Percentiles rank a stretch among this genome's conserved stretches.
phyloP scores from a whole-genome alignment of 2,888 invertebrate genomes.

The Amphiduros pacificus region DNA sequence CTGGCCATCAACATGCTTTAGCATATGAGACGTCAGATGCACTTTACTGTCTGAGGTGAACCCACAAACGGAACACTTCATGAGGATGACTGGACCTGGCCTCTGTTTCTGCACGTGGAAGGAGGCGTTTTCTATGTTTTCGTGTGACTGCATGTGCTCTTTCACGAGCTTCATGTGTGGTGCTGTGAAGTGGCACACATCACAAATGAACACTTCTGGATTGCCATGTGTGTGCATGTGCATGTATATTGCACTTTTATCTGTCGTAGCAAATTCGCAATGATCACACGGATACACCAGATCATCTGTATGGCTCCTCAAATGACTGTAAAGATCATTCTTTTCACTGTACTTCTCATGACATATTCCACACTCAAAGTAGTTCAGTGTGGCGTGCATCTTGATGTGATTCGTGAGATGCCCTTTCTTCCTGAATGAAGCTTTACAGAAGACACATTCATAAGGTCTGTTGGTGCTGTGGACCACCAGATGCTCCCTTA shows the following conservation, averaged over 20 bases:
- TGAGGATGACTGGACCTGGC: constrained; percentile 30
- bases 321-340: constrained; percentile 14
- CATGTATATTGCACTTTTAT: constrained; percentile 21
- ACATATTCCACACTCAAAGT: constrained; percentile 24
- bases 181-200: constrained; percentile 17
- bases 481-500: constrained; percentile 54
- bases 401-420: constrained; percentile 56
- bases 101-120: constrained; percentile 3
- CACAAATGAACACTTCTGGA: constrained; percentile 18
- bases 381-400: constrained; percentile 40
- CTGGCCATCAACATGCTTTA: constrained; percentile 38
- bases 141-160: constrained; percentile 20
- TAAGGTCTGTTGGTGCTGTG: constrained; percentile 53
- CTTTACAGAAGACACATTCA: constrained; percentile 52
- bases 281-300: constrained; percentile 47
- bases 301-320: constrained; percentile 24
- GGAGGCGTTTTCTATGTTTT: not conserved
- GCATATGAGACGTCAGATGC: constrained; percentile 46
- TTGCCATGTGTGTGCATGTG: constrained; percentile 28
- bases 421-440: constrained; percentile 56
- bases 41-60: constrained; percentile 43
- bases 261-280: constrained; percentile 38
- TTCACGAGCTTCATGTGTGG: constrained; percentile 9
- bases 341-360: constrained; percentile 2
- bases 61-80: constrained; percentile 55